Evolutionary conservation across 64 coral and sea anemone species (phyloP).

Genomic region (Platygyra sinensis): DNA sequence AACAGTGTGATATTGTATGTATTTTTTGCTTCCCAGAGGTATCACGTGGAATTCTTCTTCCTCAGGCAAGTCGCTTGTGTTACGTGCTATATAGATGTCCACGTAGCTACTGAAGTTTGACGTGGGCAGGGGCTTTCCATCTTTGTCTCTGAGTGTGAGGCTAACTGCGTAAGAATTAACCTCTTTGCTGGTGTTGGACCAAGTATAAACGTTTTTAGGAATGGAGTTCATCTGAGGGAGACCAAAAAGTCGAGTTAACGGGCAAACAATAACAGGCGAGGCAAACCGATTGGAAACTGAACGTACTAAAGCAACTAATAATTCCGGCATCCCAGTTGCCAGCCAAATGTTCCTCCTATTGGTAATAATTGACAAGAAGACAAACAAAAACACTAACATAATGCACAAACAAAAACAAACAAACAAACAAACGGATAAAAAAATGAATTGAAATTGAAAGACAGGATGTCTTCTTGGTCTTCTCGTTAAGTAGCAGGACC

Average conservation of each 20-base stretch:
- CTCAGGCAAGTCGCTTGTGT: conserved; percentile 30
- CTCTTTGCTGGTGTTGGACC: conserved; percentile 61
- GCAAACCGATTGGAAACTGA: no score
- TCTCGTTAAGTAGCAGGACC: no score
- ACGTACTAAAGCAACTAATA: no score
- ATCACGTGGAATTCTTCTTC: conserved; percentile 33
- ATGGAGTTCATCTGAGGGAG: conserved; percentile 51
- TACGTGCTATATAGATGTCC: conserved; percentile 53
- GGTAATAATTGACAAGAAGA: no score
- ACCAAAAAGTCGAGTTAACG: neutral
- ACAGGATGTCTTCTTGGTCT: no score
- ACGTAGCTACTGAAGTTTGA: conserved; percentile 46
- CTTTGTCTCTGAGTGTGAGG: conserved; percentile 21
- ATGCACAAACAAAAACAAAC: neutral
- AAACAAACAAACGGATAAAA: neutral
- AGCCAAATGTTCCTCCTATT: no score
- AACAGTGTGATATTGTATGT: conserved; percentile 60
- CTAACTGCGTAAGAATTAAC: conserved; percentile 40
- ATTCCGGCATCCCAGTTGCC: no score
- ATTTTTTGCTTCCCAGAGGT: conserved; percentile 27
- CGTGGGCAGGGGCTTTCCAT: conserved; percentile 36
- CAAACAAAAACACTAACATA: no score
- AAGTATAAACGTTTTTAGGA: conserved; percentile 18
- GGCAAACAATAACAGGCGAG: no score
- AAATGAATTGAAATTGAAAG: no score